Percentiles rank a stretch among this genome's conserved stretches.
These are phyloP conservation scores for Pseudopipra pipra DNA, from an alignment of 2,113 vertebrate genomes.

Conservation along the genomic window DNA sequence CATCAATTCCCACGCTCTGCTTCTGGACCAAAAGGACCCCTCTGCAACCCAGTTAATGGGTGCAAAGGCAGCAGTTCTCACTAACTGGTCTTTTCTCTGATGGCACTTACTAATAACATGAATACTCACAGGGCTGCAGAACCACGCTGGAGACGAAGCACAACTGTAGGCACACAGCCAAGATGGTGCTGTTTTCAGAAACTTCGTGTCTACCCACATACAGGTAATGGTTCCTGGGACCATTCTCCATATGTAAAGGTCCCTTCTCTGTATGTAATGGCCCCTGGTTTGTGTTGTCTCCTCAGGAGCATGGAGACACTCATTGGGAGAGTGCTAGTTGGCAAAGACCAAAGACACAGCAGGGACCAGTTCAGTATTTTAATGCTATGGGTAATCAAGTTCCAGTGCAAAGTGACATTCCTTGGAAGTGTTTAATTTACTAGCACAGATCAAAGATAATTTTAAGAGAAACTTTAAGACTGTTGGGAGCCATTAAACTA, in stretches of 20 bases:
- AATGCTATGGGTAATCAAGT: background rate
- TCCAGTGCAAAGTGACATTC: background rate
- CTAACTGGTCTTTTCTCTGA: background rate
- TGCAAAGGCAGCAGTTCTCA: background rate
- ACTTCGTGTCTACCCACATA: background rate
- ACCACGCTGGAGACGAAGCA: background rate
- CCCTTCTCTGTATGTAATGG: background rate
- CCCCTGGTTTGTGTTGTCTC: background rate
- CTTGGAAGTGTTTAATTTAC: background rate
- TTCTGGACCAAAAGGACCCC: background rate
- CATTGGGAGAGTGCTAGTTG: background rate
- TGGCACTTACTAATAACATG: background rate
- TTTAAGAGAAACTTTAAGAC: background rate
- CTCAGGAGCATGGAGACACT: background rate
- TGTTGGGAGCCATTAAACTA: background rate
- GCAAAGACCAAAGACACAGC: background rate
- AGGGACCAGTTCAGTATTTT: background rate
- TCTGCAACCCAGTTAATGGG: background rate
- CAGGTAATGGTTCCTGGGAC: background rate
- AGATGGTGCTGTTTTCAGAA: background rate
- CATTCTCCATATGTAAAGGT: background rate
- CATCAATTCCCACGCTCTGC: accelerated
- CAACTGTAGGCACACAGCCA: background rate
- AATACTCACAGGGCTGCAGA: background rate
- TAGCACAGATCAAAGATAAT: background rate